Conservation (phyloP, 2,888 invertebrate species). For the Selenia dentaria region DNA sequence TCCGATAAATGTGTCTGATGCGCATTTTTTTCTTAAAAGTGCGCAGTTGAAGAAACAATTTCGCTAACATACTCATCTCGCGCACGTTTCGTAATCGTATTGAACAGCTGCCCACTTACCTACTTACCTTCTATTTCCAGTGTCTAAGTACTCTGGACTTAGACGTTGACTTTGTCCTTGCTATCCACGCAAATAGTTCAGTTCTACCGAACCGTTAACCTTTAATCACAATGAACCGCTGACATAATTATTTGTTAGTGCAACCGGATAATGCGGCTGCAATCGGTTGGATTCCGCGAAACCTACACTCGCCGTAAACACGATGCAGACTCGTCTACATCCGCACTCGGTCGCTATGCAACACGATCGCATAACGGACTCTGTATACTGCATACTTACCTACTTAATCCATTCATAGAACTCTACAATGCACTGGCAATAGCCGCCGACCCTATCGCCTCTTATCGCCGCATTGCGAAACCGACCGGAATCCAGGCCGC, state of each 20-base stretch:
- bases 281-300: slow-evolving; percentile 65
- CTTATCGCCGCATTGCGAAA: slow-evolving; percentile 56
- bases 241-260: slow-evolving; percentile 76
- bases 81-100: slow-evolving; percentile 55
- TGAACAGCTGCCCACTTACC: slow-evolving; percentile 72
- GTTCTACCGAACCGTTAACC: slow-evolving; percentile 49
- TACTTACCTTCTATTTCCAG: slow-evolving; percentile 74
- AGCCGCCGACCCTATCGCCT: slow-evolving; percentile 33
- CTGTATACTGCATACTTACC: slow-evolving; percentile 34
- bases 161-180: slow-evolving; percentile 62
- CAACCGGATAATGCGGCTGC: slow-evolving; percentile 63
- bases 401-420: slow-evolving; percentile 69
- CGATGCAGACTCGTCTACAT: slow-evolving; percentile 57
- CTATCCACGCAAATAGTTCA: slow-evolving; percentile 45
- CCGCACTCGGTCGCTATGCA: slow-evolving; percentile 54
- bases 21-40: slow-evolving; percentile 58
- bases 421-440: slow-evolving; percentile 41
- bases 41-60: slow-evolving; percentile 62
- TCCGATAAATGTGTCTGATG: slow-evolving; percentile 66
- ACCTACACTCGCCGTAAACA: slow-evolving; percentile 60
- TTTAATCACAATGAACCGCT: slow-evolving; percentile 68
- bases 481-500: slow-evolving; percentile 54
- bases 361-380: slow-evolving; percentile 59
- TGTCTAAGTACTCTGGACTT: slow-evolving; percentile 51
- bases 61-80: slow-evolving; percentile 66